phyloP scores from a whole-genome alignment of 2,888 invertebrate species.

The Tenthredo distinguenda region DNA sequence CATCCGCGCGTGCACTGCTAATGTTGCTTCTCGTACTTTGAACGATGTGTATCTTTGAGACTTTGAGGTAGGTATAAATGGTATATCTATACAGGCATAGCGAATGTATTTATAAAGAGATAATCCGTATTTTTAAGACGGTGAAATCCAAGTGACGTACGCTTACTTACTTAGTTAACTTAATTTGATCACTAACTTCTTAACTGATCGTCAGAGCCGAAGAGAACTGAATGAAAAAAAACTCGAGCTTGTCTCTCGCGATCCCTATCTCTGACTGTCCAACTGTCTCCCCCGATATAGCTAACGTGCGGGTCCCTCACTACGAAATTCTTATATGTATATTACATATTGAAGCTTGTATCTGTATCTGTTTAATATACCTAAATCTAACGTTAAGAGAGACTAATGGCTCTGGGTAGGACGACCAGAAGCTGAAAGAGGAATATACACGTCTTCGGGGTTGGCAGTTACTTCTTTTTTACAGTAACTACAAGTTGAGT shows the following conservation, averaged over 20 bases:
- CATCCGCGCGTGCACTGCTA: conserved; percentile 17
- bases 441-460: not conserved
- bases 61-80: not conserved
- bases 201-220: not conserved
- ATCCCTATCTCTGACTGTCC: conserved; percentile 2
- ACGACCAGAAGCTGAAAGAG: not conserved
- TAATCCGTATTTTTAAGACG: not conserved
- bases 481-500: not conserved
- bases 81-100: not conserved
- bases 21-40: not conserved
- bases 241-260: not conserved
- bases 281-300: conserved; percentile 2
- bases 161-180: not conserved
- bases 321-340: not conserved
- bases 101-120: not conserved
- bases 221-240: conserved; percentile 2
- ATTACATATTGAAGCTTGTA: not conserved
- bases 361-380: not conserved
- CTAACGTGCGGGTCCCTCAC: conserved; percentile 2
- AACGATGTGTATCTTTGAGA: not conserved
- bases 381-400: not conserved
- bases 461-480: not conserved
- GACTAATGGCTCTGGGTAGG: not conserved
- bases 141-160: not conserved
- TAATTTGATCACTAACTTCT: not conserved